Evolutionary conservation across 2,797 vertebrate genomes (phyloP).

Genomic region (Tapirus indicus): DNA sequence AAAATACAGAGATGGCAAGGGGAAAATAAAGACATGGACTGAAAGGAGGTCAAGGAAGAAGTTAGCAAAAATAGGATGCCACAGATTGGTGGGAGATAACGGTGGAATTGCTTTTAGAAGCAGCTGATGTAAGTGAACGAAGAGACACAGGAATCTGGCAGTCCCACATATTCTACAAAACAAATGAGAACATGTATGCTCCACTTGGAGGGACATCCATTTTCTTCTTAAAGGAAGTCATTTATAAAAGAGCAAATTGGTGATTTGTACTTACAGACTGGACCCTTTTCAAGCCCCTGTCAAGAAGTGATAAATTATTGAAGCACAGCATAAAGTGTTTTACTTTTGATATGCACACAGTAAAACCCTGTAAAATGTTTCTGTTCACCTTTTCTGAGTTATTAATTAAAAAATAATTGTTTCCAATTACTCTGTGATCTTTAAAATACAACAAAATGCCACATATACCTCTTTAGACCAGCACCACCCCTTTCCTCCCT

Average conservation of each 20-base stretch:
- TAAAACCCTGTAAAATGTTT: slow-evolving; percentile 71
- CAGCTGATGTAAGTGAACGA: slow-evolving; percentile 19
- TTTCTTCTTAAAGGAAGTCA: slow-evolving; percentile 70
- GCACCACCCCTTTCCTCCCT: not conserved
- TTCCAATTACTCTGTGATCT: slow-evolving; percentile 76
- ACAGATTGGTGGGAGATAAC: not conserved
- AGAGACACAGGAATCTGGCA: slow-evolving; percentile 39
- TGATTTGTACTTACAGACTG: slow-evolving; percentile 79
- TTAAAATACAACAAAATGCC: slow-evolving; percentile 33
- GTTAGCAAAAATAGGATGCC: not conserved
- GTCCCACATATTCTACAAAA: slow-evolving; percentile 52
- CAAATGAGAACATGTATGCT: slow-evolving; percentile 67
- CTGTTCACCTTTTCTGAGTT: slow-evolving; percentile 48
- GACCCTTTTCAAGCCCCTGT: slow-evolving; percentile 78
- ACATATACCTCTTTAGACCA: not conserved
- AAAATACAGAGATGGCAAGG: slow-evolving; percentile 50
- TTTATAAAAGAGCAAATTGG: slow-evolving; percentile 77
- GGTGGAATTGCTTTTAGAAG: not conserved
- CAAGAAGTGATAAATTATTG: slow-evolving; percentile 82
- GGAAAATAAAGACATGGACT: slow-evolving; percentile 51
- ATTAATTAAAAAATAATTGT: slow-evolving; percentile 78
- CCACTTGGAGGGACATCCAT: slow-evolving; percentile 54
- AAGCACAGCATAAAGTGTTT: slow-evolving; percentile 69
- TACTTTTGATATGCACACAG: slow-evolving; percentile 71
- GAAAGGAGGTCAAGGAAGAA: not conserved